phyloP scores from a whole-genome alignment of 2,113 vertebrate genomes.

The Oenanthe oenanthe region DNA sequence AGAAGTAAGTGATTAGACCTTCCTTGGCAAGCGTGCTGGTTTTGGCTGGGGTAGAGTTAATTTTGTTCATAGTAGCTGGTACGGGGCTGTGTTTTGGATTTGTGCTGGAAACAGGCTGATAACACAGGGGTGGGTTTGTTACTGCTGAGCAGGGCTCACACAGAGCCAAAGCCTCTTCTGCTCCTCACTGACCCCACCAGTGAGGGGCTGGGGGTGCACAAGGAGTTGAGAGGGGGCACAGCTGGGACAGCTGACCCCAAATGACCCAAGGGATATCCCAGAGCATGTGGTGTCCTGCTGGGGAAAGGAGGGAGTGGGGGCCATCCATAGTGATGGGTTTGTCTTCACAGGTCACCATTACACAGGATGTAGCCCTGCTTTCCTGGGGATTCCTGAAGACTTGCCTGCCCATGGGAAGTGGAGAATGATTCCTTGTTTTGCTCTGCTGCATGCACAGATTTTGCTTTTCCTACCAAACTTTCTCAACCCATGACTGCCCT shows the following conservation, averaged over 20 bases:
- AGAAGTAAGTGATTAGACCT: not conserved
- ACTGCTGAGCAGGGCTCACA: not conserved
- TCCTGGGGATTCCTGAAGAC: not conserved
- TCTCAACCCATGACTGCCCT: rapidly evolving
- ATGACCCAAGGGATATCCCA: rapidly evolving
- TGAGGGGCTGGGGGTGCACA: rapidly evolving
- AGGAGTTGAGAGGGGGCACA: not conserved
- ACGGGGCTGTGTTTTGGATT: not conserved
- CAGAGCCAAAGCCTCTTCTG: not conserved
- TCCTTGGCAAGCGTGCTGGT: not conserved
- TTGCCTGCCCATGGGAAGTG: not conserved
- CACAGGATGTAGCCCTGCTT: rapidly evolving
- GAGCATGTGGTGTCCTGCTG: not conserved
- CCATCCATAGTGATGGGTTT: rapidly evolving
- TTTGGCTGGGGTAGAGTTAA: not conserved
- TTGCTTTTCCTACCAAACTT: not conserved
- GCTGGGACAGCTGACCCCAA: rapidly evolving
- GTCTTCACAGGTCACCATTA: not conserved
- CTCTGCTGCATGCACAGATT: rapidly evolving
- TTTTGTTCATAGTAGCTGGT: not conserved
- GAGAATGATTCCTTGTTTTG: not conserved
- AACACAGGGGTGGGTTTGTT: rapidly evolving
- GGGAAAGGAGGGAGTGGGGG: rapidly evolving
- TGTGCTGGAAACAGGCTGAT: not conserved
- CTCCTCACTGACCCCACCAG: rapidly evolving